Base-by-base conservation (phyloP, 2,113 vertebrate genomes). In the Pseudorasbora parva region DNA sequence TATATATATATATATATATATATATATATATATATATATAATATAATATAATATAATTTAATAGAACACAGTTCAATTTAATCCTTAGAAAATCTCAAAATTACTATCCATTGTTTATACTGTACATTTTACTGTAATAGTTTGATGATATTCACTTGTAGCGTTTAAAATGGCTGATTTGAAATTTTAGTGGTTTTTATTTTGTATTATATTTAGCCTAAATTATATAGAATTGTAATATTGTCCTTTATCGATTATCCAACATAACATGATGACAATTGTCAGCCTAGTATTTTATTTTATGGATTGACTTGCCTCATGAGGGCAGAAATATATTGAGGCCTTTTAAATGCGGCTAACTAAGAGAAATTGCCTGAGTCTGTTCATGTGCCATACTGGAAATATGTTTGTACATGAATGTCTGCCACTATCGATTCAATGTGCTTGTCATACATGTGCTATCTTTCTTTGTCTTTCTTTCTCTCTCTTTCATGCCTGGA, bases 401-500 rank as follows among this genome's bases (percentile, higher is more conserved):
- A 56, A 43, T 77, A 47, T 69, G 23, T 82, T 57, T 74, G 8
- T 23, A 75, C 78, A 80, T 49, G 25, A 66, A 66, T 47, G 23
- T 49, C 43, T 84, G 78, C 64, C 54, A 51, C 19, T 57, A 9
- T 41, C 54, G 60, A 54, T 81, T 14, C 57, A 33, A 33, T n/a
- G 37, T 51, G 54, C 17, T 62, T 68, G 82, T 78, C 57, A 49
- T 80, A 80, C 62, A 56, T 45, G 41, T 23, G 17, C 74, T 77
- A n/a, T 77, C 19, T 57, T 59, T 77, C 84, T 76, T 25, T 69
- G 74, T 41, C 23, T 51, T 21, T 54, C 23, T 62, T 71, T 82
- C 69, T 59, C 25, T 71, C 11, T 66, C 56, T 81, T 71, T 66
- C 37, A 76, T 49, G 64, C 81, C 45, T 74, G 57, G 57, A 84